Evolutionary conservation across 2,888 invertebrate genomes (phyloP).

Genomic region (Zelleria hepariella): DNA sequence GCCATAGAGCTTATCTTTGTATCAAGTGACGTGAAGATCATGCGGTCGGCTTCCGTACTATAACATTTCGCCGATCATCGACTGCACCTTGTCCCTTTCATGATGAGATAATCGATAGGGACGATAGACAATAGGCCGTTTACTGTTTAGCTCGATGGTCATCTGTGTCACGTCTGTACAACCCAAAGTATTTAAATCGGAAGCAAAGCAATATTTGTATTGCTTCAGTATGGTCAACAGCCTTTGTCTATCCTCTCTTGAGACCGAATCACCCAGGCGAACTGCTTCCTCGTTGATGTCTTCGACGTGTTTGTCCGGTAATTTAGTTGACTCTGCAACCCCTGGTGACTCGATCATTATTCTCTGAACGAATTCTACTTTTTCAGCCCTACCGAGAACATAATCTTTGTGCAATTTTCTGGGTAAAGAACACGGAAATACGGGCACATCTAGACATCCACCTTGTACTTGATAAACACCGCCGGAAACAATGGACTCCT

Average conservation of each 20-base stretch:
- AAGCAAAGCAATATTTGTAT: constrained; percentile 12
- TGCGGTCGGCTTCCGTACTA: too few relatives aligned
- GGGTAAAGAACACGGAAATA: neutral
- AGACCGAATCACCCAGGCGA: neutral
- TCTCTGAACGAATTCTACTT: neutral
- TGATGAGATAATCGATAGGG: constrained; percentile 5
- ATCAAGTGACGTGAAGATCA: too few relatives aligned
- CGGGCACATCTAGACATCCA: neutral
- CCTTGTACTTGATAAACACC: neutral
- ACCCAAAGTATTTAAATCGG: constrained; percentile 8
- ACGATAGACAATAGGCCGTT: constrained; percentile 8
- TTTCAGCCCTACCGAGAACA: neutral
- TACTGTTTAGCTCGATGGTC: constrained; percentile 9
- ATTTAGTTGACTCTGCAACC: neutral
- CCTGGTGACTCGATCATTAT: neutral
- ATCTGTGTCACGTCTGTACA: constrained; percentile 10
- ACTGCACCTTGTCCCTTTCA: constrained; percentile 2
- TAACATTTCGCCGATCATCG: constrained; percentile 6
- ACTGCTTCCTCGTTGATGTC: constrained; percentile 3
- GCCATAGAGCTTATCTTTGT: too few relatives aligned
- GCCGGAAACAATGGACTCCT: constrained; percentile 1
- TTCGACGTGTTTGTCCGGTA: neutral
- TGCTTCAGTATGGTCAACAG: constrained; percentile 5
- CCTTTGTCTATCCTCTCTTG: neutral
- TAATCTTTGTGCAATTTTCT: neutral